Conservation (phyloP, 2,113 vertebrate genomes). For the Physeter macrocephalus region DNA sequence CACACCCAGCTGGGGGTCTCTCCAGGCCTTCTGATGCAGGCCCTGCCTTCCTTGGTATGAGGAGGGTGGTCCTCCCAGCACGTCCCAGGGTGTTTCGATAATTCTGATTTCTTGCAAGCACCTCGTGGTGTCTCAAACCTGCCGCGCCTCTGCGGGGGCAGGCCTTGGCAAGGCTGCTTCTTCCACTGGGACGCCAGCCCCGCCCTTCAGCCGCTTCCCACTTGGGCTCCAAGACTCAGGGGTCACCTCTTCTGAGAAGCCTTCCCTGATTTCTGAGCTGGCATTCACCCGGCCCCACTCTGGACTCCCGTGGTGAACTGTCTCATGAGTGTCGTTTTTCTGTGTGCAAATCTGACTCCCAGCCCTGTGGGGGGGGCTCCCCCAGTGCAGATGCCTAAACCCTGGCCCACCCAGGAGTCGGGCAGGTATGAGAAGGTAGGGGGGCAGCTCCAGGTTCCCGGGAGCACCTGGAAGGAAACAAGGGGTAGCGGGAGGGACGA, state of each 20-base stretch:
- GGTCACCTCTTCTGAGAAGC: not conserved
- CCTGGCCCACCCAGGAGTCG: not conserved
- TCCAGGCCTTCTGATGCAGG: fast-evolving
- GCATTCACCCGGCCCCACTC: not conserved
- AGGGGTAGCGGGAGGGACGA: fast-evolving
- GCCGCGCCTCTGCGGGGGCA: fast-evolving
- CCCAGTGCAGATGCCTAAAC: not conserved
- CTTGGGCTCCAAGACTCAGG: not conserved
- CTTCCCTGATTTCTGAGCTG: not conserved
- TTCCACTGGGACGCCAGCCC: not conserved
- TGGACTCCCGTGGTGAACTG: fast-evolving
- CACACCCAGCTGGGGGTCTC: fast-evolving
- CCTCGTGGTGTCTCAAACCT: fast-evolving
- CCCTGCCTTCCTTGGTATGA: fast-evolving
- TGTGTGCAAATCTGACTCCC: not conserved
- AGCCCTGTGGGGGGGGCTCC: not conserved
- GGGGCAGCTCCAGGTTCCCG: not conserved
- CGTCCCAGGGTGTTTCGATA: fast-evolving
- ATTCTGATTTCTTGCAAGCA: not conserved
- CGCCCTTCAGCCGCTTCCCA: not conserved
- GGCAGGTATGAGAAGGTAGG: not conserved
- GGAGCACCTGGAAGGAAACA: not conserved
- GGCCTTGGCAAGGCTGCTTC: not conserved
- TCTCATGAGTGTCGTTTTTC: fast-evolving
- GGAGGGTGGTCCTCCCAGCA: not conserved